Percentiles rank a stretch among this genome's conserved stretches.
Evolutionary conservation across 2,888 invertebrate genomes (phyloP).

Genomic region (Tolmerus cingulatus): DNA sequence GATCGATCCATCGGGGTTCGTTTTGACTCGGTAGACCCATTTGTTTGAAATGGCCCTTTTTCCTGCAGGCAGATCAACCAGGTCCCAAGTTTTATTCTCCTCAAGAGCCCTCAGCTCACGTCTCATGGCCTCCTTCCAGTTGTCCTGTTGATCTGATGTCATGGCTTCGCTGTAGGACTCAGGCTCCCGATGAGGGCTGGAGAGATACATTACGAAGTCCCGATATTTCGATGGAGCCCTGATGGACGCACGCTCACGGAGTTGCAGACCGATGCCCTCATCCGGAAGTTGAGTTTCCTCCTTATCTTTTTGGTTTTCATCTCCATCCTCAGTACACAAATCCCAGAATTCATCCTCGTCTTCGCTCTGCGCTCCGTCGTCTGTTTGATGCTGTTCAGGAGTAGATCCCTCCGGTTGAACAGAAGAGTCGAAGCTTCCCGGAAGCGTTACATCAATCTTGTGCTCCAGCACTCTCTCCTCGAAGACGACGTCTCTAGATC

Average conservation of each 20-base stretch:
- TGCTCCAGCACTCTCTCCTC: too few species aligned
- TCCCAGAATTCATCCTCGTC: slow-evolving; percentile 55
- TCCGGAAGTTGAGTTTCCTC: slow-evolving; percentile 11
- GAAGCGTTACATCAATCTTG: too few species aligned
- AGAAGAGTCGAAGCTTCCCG: too few species aligned
- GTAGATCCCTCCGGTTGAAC: slow-evolving; percentile 48
- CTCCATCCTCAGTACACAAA: slow-evolving; percentile 44
- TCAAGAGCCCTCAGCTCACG: slow-evolving; percentile 53
- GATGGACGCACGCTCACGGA: too few species aligned
- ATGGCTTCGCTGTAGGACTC: too few species aligned
- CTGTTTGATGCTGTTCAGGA: too few species aligned
- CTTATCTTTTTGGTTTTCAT: slow-evolving; percentile 41
- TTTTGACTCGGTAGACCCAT: slow-evolving; percentile 54
- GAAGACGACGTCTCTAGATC: too few species aligned
- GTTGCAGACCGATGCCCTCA: too few species aligned
- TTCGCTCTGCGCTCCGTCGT: slow-evolving; percentile 53
- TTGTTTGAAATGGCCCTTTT: slow-evolving; percentile 51
- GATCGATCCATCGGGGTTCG: slow-evolving; percentile 52
- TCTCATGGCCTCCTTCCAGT: slow-evolving; percentile 53
- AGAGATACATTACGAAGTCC: too few species aligned
- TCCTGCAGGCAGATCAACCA: slow-evolving; percentile 51
- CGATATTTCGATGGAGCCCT: too few species aligned
- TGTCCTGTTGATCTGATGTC: neutral
- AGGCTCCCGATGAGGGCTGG: too few species aligned
- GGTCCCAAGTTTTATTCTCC: slow-evolving; percentile 54